Evolutionary conservation across 2,113 vertebrate species (phyloP).

Genomic region (Gymnobelideus leadbeateri): DNA sequence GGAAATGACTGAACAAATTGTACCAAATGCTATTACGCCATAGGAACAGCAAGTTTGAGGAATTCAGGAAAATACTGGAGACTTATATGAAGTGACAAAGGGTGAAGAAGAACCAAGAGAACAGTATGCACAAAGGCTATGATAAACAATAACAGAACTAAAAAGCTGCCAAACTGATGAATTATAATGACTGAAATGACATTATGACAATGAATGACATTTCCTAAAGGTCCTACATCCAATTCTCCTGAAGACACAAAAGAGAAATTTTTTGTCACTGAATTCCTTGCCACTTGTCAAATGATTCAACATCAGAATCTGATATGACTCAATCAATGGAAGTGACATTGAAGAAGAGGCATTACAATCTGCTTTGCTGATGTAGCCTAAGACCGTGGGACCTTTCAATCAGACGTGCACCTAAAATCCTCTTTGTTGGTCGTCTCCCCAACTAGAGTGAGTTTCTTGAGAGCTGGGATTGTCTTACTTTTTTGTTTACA

Average conservation of each 20-base stretch:
- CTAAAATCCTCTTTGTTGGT: not conserved
- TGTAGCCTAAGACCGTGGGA: not conserved
- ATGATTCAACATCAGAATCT: not conserved
- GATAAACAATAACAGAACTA: not conserved
- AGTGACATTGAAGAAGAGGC: not conserved
- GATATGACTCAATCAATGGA: not conserved
- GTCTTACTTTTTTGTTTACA: not conserved
- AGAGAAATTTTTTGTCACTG: not conserved
- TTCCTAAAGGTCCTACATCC: not conserved
- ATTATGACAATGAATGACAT: not conserved
- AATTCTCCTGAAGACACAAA: not conserved
- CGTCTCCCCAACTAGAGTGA: not conserved
- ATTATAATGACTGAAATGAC: not conserved
- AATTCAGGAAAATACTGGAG: not conserved
- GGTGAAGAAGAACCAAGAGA: not conserved
- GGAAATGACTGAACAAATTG: not conserved
- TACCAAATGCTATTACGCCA: not conserved
- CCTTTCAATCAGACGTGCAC: not conserved
- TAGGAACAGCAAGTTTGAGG: not conserved
- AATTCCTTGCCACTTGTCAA: not conserved
- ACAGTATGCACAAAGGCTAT: not conserved
- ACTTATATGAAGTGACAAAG: not conserved
- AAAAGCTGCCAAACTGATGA: not conserved
- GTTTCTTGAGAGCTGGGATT: no score
- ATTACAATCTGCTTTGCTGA: not conserved